Evolutionary conservation across 2,113 vertebrate species (phyloP).

Genomic region (Brevimyrus niger): DNA sequence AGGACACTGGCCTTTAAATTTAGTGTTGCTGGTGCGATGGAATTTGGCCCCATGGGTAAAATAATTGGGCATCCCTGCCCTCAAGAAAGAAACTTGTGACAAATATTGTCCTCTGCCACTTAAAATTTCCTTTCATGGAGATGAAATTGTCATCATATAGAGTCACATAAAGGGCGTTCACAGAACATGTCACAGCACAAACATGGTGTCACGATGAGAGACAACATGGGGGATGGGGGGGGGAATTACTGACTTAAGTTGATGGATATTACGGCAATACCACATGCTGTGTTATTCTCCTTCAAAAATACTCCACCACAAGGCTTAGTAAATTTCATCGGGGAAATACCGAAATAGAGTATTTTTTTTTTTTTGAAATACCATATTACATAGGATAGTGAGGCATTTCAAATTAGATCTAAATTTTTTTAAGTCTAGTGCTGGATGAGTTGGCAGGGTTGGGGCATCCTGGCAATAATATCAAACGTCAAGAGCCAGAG

Average conservation of each 20-base stretch:
- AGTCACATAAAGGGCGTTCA: background rate
- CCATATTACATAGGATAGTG: background rate
- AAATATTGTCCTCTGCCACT: background rate
- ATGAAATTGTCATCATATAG: background rate
- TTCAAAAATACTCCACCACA: background rate
- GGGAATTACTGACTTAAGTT: background rate
- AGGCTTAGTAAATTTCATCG: background rate
- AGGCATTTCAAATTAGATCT: no score
- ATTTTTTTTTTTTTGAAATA: background rate
- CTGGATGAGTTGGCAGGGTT: no score
- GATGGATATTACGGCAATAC: background rate
- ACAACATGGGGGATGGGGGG: background rate
- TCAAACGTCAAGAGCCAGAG: no score
- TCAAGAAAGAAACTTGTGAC: background rate
- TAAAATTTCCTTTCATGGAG: background rate
- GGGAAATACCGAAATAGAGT: background rate
- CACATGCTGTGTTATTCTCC: background rate
- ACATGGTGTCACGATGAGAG: background rate
- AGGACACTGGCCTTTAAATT: background rate
- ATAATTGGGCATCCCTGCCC: background rate
- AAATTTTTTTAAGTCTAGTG: no score
- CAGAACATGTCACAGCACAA: background rate
- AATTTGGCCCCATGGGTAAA: background rate
- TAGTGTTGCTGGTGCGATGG: background rate
- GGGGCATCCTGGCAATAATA: no score